These are phyloP conservation scores for Cliona cf. orientalis DNA, from an alignment of 37 sponge, comb jelly and placozoan species.

Conservation along the genomic window DNA sequence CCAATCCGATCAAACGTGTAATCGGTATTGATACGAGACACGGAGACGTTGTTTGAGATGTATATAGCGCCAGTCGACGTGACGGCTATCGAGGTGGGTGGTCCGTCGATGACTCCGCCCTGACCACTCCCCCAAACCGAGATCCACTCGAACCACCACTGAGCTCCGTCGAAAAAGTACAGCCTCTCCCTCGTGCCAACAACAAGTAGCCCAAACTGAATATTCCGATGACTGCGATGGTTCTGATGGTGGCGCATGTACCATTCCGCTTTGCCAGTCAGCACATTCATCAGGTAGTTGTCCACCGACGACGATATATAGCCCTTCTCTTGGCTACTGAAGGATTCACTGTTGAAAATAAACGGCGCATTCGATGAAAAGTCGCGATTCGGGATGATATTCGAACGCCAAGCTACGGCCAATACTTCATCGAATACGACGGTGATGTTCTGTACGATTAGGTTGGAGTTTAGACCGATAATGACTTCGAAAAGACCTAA, in stretches of 20 bases:
- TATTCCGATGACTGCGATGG: not conserved
- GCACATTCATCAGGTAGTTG: not conserved
- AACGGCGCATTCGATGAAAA: not conserved
- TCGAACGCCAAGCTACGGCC: conserved; percentile 48
- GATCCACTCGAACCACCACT: conserved; percentile 88
- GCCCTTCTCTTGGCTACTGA: not conserved
- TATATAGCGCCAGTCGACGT: conserved; percentile 68
- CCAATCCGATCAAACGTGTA: conserved; percentile 87
- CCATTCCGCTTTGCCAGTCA: not conserved
- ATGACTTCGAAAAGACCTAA: conserved; percentile 44
- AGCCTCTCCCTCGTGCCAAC: conserved; percentile 49
- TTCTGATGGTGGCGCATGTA: conserved; percentile 6
- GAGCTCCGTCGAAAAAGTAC: conserved; percentile 73
- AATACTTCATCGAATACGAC: conserved; percentile 5
- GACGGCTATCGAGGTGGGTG: conserved; percentile 63
- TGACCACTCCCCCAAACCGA: conserved; percentile 67
- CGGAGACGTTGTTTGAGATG: conserved; percentile 75
- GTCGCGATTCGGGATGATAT: not conserved
- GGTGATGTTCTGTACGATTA: conserved; percentile 7
- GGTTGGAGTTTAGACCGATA: not conserved
- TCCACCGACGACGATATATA: not conserved
- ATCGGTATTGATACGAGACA: conserved; percentile 65
- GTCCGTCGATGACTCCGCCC: conserved; percentile 88
- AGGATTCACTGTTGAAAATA: not conserved
- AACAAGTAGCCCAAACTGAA: conserved; percentile 72